Base-by-base conservation (phyloP, 2,797 vertebrate species). In the Ctenosaura bakeri region DNA sequence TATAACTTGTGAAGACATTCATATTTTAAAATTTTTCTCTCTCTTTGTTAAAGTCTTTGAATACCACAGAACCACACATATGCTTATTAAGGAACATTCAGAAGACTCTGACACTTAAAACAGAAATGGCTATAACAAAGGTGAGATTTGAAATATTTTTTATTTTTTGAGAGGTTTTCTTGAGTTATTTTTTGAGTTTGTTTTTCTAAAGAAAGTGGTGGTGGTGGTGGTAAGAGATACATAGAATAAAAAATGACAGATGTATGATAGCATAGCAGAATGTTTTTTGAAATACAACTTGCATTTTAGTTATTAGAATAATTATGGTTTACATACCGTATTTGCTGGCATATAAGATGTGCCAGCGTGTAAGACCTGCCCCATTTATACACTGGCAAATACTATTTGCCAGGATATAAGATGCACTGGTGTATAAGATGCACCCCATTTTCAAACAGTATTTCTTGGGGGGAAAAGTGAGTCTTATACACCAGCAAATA, bases 11-110 rank as follows among this genome's bases (percentile, higher is more conserved):
- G 71, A 83, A 86, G 22, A 4, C 20, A 42, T n/a, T 81, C 32
- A 91, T 52, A 87, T 22, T 93, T 6, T 18, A 56, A 22, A 80
- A 8, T 32, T 90, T 92, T 52, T 84, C 0, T 91, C 88, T 62
- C 6, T 90, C 29, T 83, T 35, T 14, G 0, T 95, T 76, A 18
- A 38, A 98, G 98, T 94, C 98, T 89, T 95, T 99, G 93, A 98
- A 98, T 96, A 98, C 97, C 52, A 96, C 97, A 89, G 99, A 99
- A 95, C 94, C 98, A 94, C 98, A 98, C 0, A n/a, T 98, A 85
- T 99, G 99, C 94, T 97, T 99, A 96, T 95, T 98, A 94, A 97
- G 99, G 93, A 98, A 99, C 85, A 73, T 98, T 92, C 97, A 98
- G 93, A 98, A 98, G 92, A 98, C 95, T 50, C 95, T 99, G 94